Evolutionary conservation across 92 coral and sea anemone genomes (phyloP).

Genomic region (Scolanthus callimorphus): DNA sequence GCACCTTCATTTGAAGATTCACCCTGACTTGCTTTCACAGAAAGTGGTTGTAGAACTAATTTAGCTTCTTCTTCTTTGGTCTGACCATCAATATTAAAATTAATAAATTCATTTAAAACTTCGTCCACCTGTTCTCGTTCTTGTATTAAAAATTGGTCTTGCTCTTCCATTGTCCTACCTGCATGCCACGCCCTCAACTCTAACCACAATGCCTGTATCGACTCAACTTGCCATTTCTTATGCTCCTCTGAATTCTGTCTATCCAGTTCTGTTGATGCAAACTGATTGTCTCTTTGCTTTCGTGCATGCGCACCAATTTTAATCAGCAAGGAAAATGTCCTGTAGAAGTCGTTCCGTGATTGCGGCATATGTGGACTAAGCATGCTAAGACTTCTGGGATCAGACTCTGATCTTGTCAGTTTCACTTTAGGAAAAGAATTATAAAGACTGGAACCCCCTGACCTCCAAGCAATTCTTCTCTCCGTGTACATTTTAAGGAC

Average conservation of each 20-base stretch:
- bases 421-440: too few relatives aligned
- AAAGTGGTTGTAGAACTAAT: too few relatives aligned
- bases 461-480: slow-evolving; percentile 20
- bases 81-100: slow-evolving; percentile 40
- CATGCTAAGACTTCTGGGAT: slow-evolving; percentile 34
- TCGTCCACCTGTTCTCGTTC: slow-evolving; percentile 67
- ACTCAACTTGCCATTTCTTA: slow-evolving; percentile 75
- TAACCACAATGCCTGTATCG: slow-evolving; percentile 83
- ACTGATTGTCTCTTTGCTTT: slow-evolving; percentile 62
- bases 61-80: background rate
- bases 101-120: slow-evolving; percentile 76
- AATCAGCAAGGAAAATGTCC: slow-evolving; percentile 76
- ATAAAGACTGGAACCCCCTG: slow-evolving; percentile 21
- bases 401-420: slow-evolving; percentile 61
- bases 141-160: slow-evolving; percentile 63
- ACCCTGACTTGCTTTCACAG: slow-evolving; percentile 8
- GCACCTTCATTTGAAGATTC: background rate
- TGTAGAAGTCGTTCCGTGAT: slow-evolving; percentile 71
- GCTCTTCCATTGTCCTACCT: slow-evolving; percentile 79
- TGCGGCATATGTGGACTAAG: slow-evolving; percentile 51
- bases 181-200: slow-evolving; percentile 95
- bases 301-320: slow-evolving; percentile 83
- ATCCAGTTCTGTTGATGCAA: slow-evolving; percentile 37
- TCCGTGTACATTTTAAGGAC: slow-evolving; percentile 70
- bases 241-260: slow-evolving; percentile 77